Base-by-base conservation (phyloP, 2,113 vertebrate genomes). In the Psophia crepitans region DNA sequence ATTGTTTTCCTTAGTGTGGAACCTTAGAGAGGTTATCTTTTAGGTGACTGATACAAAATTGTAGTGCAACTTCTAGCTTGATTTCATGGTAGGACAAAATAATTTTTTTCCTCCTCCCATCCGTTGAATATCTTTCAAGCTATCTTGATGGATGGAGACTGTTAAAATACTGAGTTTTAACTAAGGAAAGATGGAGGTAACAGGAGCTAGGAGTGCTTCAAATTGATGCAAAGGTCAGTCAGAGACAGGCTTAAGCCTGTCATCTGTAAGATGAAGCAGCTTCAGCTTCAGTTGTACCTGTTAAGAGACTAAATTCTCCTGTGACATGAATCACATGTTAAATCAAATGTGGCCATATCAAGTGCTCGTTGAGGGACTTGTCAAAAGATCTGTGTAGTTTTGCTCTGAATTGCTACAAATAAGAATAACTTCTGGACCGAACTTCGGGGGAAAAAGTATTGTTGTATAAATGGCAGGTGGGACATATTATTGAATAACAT, bases 291-390 rank as follows among this genome's bases (percentile, higher is more conserved):
- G 35, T 18, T 85, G 24, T 79, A 33, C 44, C 28, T 68, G 11
- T 76, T 80, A 37, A 69, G 61, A 60, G 15, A 64, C 30, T 14
- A 8, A 8, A 75, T 37, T 49, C 21, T 69, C 30, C 27, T 48
- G n/a, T 84, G 33, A 19, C 13, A 2, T 1, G 2, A 56, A 39
- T 83, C 21, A 11, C 0, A 0, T 14, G 5, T 35, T 37, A 74
- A 80, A 73, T 77, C 32, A 81, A 61, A n/a, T 57, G 27, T 54
- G 20, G 12, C 69, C 6, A 1, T 69, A 57, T 14, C 11, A 65
- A 54, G 24, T 57, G 22, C 22, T 81, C 43, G 8, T 23, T 65
- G 60, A 84, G 28, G 32, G 24, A 30, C 46, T 91, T 81, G 33
- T 41, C 15, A 65, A 56, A 60, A 56, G 35, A 19, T 53, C 44